phyloP scores from a whole-genome alignment of 2,113 vertebrate genomes.

The Mustelus asterias region DNA sequence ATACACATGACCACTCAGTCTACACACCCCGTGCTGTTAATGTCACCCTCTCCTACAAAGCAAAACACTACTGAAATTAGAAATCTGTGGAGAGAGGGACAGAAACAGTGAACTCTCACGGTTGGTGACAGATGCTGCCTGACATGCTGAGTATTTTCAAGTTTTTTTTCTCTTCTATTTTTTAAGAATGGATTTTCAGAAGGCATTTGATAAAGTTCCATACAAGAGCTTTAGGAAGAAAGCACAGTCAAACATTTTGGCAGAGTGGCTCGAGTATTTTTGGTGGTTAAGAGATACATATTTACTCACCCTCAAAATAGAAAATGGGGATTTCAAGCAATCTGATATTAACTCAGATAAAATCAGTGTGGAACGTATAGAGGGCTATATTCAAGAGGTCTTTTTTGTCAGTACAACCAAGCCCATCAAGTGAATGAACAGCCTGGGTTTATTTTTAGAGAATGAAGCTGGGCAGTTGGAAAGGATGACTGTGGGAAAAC shows the following conservation, averaged over 20 bases:
- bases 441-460: too few relatives aligned
- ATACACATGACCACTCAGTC: too few relatives aligned
- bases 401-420: too few relatives aligned
- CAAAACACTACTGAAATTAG: not conserved
- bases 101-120: not conserved
- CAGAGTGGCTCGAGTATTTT: not conserved
- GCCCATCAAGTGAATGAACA: too few relatives aligned
- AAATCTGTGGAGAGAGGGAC: not conserved
- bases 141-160: not conserved
- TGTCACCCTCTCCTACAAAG: not conserved
- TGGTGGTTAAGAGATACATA: not conserved
- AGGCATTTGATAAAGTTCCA: not conserved
- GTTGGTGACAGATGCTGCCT: not conserved
- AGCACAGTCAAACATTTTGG: not conserved
- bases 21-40: not conserved
- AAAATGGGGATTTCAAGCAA: not conserved
- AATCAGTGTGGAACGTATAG: not conserved
- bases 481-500: not conserved
- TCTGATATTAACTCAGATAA: not conserved
- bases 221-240: not conserved
- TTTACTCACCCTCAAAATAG: not conserved
- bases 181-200: not conserved
- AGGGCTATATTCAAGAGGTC: not conserved
- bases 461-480: not conserved
- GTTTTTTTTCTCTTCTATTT: not conserved